These are phyloP conservation scores for Liopterus haemorrhoidalis DNA, from an alignment of 2,888 invertebrate genomes.

Conservation along the genomic window DNA sequence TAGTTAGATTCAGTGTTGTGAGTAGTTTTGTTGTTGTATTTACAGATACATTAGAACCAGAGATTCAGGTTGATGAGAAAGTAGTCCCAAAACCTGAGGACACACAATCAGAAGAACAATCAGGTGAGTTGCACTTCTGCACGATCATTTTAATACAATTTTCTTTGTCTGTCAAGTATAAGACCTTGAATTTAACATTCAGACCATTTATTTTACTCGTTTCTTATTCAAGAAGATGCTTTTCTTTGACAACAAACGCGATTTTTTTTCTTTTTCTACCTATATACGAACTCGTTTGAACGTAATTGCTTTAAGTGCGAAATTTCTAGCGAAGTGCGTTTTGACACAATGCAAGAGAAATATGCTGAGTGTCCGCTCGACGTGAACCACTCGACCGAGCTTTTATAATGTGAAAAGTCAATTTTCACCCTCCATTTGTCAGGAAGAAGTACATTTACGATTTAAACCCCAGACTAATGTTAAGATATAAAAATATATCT, in stretches of 20 bases:
- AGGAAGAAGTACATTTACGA: constrained; percentile 37
- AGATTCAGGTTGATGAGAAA: constrained; percentile 41
- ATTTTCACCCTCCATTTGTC: constrained; percentile 46
- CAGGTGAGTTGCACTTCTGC: constrained; percentile 51
- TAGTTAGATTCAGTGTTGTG: constrained; percentile 31
- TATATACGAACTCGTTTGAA: constrained; percentile 10
- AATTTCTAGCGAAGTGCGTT: constrained; percentile 36
- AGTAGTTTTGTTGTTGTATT: constrained; percentile 29
- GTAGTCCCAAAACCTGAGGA: constrained; percentile 43
- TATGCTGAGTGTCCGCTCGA: constrained; percentile 25
- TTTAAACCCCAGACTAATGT: constrained; percentile 35
- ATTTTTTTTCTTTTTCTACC: no score
- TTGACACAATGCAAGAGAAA: constrained; percentile 36
- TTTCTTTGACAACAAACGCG: no score
- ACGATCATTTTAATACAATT: no score
- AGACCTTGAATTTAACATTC: no score
- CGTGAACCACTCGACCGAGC: constrained; percentile 38
- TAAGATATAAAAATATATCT: constrained; percentile 25
- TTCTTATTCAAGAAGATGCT: no score
- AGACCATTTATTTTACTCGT: no score
- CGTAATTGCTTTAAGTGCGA: constrained; percentile 36
- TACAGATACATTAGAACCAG: constrained; percentile 38
- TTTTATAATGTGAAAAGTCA: constrained; percentile 44
- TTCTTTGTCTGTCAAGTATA: no score
- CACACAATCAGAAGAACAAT: constrained; percentile 50